Conservation (phyloP, 2,113 vertebrate species). For the Rhinogobius similis region DNA sequence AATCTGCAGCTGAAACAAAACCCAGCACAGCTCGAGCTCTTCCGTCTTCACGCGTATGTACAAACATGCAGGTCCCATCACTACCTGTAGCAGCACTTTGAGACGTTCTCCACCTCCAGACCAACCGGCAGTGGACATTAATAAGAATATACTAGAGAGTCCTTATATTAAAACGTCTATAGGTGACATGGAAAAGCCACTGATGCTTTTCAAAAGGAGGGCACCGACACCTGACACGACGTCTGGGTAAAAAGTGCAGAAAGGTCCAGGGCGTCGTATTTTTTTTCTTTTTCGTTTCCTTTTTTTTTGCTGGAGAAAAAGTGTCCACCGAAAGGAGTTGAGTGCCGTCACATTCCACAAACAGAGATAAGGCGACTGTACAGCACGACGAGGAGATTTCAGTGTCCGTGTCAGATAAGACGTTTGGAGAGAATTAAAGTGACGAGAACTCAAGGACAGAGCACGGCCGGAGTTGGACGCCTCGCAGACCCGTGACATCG, state of each 20-base stretch:
- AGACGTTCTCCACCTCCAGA: constrained; percentile 17
- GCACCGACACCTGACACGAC: constrained; percentile 3
- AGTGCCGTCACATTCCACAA: constrained; percentile 49
- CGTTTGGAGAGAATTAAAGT: constrained; percentile 13
- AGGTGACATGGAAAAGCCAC: constrained; percentile 1
- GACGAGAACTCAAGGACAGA: constrained; percentile 35
- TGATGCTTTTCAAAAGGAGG: constrained; percentile 4
- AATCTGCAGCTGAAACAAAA: constrained; percentile 13
- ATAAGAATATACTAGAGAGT: constrained; percentile 1
- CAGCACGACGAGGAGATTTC: constrained; percentile 43
- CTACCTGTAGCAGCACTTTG: constrained; percentile 51
- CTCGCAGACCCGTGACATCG: constrained; percentile 13
- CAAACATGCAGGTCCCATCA: constrained; percentile 18
- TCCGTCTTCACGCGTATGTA: constrained; percentile 18
- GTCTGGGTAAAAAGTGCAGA: constrained; percentile 22
- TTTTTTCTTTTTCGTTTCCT: background rate
- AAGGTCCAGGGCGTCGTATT: constrained; percentile 2
- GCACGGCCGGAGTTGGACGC: constrained; percentile 34
- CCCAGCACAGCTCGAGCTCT: constrained; percentile 18
- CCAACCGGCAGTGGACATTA: background rate
- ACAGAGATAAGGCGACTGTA: constrained; percentile 51
- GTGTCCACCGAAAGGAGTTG: constrained; percentile 11
- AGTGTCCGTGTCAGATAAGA: constrained; percentile 24
- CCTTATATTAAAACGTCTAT: constrained; percentile 6
- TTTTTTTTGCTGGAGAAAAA: background rate